Evolutionary conservation across 2,113 vertebrate genomes (phyloP), one percentile per base, ranked within the genome.

Genomic region (Malurus elegans): DNA sequence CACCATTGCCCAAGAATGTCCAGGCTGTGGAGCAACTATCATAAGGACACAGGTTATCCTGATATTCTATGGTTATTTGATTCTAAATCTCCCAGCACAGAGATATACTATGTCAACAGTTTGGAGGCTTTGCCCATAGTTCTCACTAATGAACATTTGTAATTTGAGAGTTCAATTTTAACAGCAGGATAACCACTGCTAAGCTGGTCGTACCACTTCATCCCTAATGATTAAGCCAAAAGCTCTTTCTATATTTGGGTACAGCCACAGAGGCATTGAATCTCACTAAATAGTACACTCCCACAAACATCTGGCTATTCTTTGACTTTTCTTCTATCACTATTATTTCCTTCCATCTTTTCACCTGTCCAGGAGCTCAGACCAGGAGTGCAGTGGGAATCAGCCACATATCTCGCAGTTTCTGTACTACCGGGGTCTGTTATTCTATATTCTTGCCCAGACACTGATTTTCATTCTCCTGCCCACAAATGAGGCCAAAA

Each of bases 141-240:
- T 90, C 12, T 64, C 50, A 61, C 32, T 93, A 92, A 86, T n/a
- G 38, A 93, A 75, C 25, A 34, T 64, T 38, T 54, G 31, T 82
- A 62, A 89, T 87, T 51, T 79, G 57, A 89, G 79, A 51, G 50
- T 85, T 92, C 48, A 67, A 2, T 91, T 92, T 88, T 82, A 81
- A 64, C 40, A 96, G 89, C 45, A 95, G 65, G 66, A 89, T 88
- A 82, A 86, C 81, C 58, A 75, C 45, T 87, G 56, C 69, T 79
- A 92, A 84, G 48, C 48, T 72, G 62, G 65, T 75, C 57, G 70
- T 75, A 72, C 66, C 69, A 93, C 66, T 94, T 95, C 28, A 85
- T 64, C 48, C 44, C 8, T 60, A 61, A 82, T 26, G 44, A 91
- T 74, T 94, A 87, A 85, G 36, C 31, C 74, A 85, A 96, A 91